Evolutionary conservation across 2,113 vertebrate species (phyloP).

Genomic region (Neodon shergylaensis): DNA sequence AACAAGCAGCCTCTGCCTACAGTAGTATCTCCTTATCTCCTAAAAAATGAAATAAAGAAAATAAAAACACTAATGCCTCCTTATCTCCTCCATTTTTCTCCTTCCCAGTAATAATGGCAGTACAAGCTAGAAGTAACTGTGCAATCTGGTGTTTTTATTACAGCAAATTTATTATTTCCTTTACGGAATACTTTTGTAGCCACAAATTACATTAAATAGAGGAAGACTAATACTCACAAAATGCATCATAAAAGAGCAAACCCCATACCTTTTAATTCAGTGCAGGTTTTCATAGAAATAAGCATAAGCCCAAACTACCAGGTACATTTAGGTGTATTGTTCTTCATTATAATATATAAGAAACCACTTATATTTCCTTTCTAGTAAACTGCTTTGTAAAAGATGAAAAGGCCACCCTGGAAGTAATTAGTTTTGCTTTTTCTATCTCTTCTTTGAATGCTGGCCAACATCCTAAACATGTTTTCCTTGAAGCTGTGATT

Average conservation of each 20-base stretch:
- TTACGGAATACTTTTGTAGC: background rate
- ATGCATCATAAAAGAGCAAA: background rate
- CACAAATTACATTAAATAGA: background rate
- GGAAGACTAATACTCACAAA: background rate
- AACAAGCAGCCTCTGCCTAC: no score
- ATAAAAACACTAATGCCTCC: background rate
- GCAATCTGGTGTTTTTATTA: background rate
- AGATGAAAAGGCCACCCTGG: background rate
- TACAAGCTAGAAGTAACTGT: background rate
- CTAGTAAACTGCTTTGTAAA: background rate
- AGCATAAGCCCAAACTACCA: background rate
- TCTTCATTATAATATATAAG: background rate
- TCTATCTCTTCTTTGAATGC: background rate
- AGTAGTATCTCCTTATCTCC: background rate
- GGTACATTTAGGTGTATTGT: background rate
- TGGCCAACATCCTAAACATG: background rate
- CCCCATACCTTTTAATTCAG: background rate
- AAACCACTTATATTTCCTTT: background rate
- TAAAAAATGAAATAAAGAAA: background rate
- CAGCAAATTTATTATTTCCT: conserved; percentile 20
- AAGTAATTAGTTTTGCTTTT: background rate
- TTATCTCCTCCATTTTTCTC: background rate
- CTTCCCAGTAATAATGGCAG: background rate
- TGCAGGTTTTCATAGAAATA: background rate
- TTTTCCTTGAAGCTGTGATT: background rate